Conservation (phyloP, 2,113 vertebrate genomes). For the Scopus umbretta region DNA sequence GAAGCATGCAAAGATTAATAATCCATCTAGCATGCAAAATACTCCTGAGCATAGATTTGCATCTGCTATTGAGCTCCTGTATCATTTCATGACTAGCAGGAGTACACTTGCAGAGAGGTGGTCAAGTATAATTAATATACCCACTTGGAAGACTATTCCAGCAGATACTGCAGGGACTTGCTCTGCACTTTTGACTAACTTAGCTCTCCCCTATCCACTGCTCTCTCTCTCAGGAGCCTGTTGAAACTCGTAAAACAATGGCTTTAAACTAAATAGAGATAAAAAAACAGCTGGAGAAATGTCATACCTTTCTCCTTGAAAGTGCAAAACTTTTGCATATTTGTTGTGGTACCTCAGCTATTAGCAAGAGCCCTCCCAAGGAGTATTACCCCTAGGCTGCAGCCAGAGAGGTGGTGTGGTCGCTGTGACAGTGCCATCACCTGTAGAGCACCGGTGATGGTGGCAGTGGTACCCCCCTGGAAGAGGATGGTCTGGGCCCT, state of each 20-base stretch:
- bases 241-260: neutral
- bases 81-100: neutral
- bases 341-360: neutral
- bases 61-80: neutral
- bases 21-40: neutral
- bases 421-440: neutral
- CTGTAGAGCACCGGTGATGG: neutral
- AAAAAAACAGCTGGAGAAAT: neutral
- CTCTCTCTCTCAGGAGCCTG: neutral
- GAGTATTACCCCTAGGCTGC: neutral
- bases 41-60: neutral
- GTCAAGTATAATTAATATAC: neutral
- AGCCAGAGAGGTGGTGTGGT: neutral
- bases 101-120: neutral
- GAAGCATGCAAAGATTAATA: neutral
- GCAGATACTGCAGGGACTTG: neutral
- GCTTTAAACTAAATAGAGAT: neutral
- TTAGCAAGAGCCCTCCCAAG: neutral
- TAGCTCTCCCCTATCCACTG: neutral
- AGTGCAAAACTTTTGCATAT: neutral
- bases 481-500: neutral
- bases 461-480: fast-evolving
- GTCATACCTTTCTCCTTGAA: neutral
- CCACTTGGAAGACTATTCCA: neutral
- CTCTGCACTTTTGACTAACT: neutral